A percentile compares a stretch with the other conserved stretches of the same genome.
Conservation (phyloP, 2,888 invertebrate species). For the Pyrrhosoma nymphula region DNA sequence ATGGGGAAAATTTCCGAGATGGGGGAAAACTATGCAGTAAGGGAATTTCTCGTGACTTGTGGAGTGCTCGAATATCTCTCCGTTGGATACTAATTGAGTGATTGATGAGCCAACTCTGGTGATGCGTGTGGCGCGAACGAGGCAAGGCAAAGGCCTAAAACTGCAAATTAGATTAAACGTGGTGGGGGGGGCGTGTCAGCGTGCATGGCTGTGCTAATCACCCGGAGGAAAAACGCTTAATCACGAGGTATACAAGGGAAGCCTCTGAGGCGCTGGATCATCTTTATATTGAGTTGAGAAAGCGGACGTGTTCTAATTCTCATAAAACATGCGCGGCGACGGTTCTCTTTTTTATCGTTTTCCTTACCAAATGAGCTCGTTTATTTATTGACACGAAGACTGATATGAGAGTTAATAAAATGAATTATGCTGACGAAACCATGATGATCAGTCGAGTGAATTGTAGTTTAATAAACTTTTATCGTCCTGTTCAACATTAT, state of each 20-base stretch:
- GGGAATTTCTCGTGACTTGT: conserved; percentile 11
- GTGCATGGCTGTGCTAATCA: not conserved
- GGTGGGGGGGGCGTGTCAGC: not conserved
- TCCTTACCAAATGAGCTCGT: too few species aligned
- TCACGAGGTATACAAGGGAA: not conserved
- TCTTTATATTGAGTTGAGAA: not conserved
- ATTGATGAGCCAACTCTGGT: conserved; percentile 28
- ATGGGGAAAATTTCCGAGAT: too few species aligned
- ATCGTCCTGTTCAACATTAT: too few species aligned
- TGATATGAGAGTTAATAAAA: too few species aligned
- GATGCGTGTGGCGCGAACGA: not conserved
- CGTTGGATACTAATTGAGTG: not conserved
- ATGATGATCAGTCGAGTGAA: too few species aligned
- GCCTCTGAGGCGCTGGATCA: not conserved
- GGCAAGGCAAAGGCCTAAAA: not conserved
- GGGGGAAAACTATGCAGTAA: not conserved
- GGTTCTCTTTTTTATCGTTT: too few species aligned
- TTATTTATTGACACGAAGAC: too few species aligned
- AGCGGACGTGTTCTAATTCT: not conserved
- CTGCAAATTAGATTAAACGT: conserved; percentile 31
- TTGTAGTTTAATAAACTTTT: too few species aligned
- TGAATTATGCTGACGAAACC: too few species aligned
- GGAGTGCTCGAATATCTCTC: conserved; percentile 3
- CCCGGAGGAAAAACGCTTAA: not conserved
- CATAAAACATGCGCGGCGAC: not conserved